Evolutionary conservation across 1,140 invertebrate genomes (phyloP).

Genomic region (Steinernema feltiae): DNA sequence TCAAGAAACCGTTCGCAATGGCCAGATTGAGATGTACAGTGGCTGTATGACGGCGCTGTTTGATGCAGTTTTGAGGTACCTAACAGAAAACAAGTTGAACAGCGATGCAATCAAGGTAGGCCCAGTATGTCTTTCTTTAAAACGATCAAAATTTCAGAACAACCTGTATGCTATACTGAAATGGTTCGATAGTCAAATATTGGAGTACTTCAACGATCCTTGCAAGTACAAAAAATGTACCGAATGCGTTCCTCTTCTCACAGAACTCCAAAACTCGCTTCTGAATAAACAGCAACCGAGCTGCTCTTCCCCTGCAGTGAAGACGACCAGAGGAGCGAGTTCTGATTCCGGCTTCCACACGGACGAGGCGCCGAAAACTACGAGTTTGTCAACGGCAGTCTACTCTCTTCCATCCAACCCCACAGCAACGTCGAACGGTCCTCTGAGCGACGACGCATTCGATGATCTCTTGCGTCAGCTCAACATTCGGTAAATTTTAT

Average conservation of each 20-base stretch:
- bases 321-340: not conserved
- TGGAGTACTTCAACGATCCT: conserved; percentile 7
- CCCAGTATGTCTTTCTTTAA: not conserved
- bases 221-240: not conserved
- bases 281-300: conserved; percentile 12
- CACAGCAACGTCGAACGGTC: conserved; percentile 3
- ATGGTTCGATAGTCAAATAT: conserved; percentile 20
- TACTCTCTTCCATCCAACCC: not conserved
- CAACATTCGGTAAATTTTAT: conserved; percentile 28
- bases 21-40: conserved; percentile 21
- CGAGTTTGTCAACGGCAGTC: not conserved
- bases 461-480: conserved; percentile 36
- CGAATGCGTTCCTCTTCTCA: not conserved
- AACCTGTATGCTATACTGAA: conserved; percentile 14
- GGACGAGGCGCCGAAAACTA: conserved; percentile 16
- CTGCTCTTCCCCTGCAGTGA: not conserved
- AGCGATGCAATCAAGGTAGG: not conserved
- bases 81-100: conserved; percentile 5
- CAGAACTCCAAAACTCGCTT: conserved; percentile 19
- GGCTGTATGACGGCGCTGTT: conserved; percentile 24
- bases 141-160: conserved; percentile 12
- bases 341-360: not conserved
- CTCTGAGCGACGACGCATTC: conserved; percentile 27
- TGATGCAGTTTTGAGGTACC: conserved; percentile 18
- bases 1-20: conserved; percentile 25